A percentile compares a stretch with the other conserved stretches of the same genome.
phyloP scores from a whole-genome alignment of 1,140 invertebrate genomes.

The Aphis craccivora region DNA sequence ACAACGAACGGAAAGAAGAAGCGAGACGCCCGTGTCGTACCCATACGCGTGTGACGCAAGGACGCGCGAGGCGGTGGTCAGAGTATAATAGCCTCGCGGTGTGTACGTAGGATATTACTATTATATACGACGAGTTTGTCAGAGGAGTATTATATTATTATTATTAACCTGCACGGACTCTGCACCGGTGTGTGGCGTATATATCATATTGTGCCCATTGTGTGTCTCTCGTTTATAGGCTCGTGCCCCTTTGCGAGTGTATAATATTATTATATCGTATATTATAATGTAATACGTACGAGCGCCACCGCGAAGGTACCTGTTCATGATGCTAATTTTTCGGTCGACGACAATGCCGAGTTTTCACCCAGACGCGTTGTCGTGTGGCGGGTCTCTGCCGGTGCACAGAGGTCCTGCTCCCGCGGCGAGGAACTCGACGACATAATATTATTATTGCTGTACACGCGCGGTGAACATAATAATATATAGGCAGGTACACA shows the following conservation, averaged over 20 bases:
- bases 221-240: slow-evolving; percentile 6
- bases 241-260: neutral
- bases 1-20: neutral
- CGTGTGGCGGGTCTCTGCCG: neutral
- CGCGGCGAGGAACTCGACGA: neutral
- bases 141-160: neutral
- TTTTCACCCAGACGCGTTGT: neutral
- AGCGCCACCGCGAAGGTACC: neutral
- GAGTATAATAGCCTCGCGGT: neutral
- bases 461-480: neutral
- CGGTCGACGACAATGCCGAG: neutral
- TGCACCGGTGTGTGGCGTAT: neutral
- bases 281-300: too few relatives aligned
- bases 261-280: neutral
- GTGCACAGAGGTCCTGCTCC: neutral
- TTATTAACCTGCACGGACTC: neutral
- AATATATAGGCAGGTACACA: neutral
- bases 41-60: neutral
- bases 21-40: neutral
- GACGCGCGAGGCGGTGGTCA: neutral
- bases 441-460: neutral
- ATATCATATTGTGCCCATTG: neutral
- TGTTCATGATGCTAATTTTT: slow-evolving; percentile 40
- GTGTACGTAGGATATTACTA: neutral
- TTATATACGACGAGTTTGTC: neutral